These are phyloP conservation scores for Reticulitermes lucifugus DNA, from an alignment of 2,888 invertebrate species.

Conservation along the genomic window DNA sequence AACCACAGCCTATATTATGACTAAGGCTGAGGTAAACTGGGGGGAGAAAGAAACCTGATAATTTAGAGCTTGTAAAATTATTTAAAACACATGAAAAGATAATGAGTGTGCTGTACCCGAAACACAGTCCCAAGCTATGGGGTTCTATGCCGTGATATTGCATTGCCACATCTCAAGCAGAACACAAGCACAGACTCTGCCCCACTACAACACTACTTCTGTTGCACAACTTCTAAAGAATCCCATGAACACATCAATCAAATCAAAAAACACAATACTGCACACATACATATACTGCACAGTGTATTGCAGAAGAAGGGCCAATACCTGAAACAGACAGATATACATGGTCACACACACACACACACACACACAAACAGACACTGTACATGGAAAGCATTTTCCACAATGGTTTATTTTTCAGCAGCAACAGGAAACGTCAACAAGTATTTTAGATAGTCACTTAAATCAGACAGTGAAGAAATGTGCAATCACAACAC, in stretches of 20 bases:
- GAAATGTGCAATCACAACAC: conserved; percentile 43
- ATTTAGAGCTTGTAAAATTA: no score
- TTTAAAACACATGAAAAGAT: no score
- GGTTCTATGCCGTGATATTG: no score
- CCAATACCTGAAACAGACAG: conserved; percentile 51
- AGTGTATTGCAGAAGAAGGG: conserved; percentile 48
- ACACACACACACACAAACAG: conserved; percentile 42
- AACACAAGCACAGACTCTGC: not conserved
- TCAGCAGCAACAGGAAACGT: conserved; percentile 1
- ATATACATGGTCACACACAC: conserved; percentile 40
- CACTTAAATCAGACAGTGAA: conserved; percentile 36
- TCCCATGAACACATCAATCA: conserved; percentile 22
- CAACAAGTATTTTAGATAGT: conserved; percentile 20
- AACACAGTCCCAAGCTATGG: no score
- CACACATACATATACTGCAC: conserved; percentile 45
- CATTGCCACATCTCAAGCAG: not conserved
- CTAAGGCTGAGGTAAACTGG: no score
- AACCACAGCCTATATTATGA: no score
- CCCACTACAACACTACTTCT: conserved; percentile 14
- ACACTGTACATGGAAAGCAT: conserved; percentile 49
- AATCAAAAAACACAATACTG: conserved; percentile 15
- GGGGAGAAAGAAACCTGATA: no score
- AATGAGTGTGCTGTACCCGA: no score
- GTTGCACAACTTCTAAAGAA: conserved; percentile 34
- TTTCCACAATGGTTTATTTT: conserved; percentile 38